These are phyloP conservation scores for Nerophis ophidion DNA, from an alignment of 2,113 vertebrate genomes.

Conservation along the genomic window DNA sequence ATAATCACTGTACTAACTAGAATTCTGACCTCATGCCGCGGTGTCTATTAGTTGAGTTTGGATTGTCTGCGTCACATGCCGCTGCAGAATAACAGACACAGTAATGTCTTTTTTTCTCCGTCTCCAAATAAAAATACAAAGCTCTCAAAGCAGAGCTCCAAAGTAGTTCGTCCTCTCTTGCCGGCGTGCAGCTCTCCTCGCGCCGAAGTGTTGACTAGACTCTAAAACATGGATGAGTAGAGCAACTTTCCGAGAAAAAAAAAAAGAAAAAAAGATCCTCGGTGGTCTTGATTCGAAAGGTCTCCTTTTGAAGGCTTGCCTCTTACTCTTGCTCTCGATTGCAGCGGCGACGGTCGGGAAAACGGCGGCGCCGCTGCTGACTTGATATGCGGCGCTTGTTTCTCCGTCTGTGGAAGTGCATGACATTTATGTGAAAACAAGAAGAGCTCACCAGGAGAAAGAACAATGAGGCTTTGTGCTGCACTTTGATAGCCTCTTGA, in stretches of 20 bases:
- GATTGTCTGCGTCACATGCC: too few species aligned
- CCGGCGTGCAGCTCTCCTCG: conserved; percentile 15
- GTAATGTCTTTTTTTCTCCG: conserved; percentile 16
- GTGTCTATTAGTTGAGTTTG: too few species aligned
- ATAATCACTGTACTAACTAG: too few species aligned
- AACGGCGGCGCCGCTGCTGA: not conserved
- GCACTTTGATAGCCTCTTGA: too few species aligned
- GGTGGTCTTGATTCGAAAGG: conserved; percentile 12
- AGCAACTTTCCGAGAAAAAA: conserved; percentile 19
- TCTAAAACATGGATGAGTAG: conserved; percentile 43
- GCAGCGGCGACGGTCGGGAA: not conserved
- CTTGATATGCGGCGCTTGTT: too few species aligned
- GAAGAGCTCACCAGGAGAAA: too few species aligned
- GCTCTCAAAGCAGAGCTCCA: conserved; percentile 24
- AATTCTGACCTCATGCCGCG: too few species aligned
- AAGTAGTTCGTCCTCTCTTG: conserved; percentile 35
- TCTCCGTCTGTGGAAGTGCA: too few species aligned
- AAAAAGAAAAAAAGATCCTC: conserved; percentile 24
- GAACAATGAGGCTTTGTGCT: too few species aligned
- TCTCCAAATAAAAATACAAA: conserved; percentile 24
- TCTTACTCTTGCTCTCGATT: conserved; percentile 3
- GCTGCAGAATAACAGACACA: not conserved
- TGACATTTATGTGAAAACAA: too few species aligned
- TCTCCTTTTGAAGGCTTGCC: conserved; percentile 16
- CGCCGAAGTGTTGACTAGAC: conserved; percentile 31